Evolutionary conservation across 2,888 invertebrate genomes (phyloP), one percentile per base, ranked within the genome.

Genomic region (Heteromurus nitidus): DNA sequence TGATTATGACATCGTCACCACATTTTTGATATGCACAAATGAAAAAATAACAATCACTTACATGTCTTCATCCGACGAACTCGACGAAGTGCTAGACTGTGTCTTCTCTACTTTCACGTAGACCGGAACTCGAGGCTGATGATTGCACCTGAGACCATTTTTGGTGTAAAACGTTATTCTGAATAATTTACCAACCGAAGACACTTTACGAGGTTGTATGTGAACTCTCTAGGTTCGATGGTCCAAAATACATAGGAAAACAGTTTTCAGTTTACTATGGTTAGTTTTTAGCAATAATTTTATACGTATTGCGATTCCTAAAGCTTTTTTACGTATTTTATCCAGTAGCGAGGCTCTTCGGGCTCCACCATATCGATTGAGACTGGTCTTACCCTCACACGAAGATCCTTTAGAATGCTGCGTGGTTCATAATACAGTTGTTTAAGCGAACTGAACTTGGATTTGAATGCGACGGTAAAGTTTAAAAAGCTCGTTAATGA

Each of bases 261-360:
- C n/a, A n/a, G n/a, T n/a, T n/a, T n/a, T n/a, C n/a, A n/a, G n/a
- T n/a, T n/a, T 16, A 47, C 47, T 47, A n/a, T 3, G 11, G 11
- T 36, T 13, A 36, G 13, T 5, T 36, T 36, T 9, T 36, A 13
- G 36, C 5, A 36, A 36, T 36, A 36, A 36, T 36, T 9, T 36
- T 36, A 9, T 36, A 9, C 36, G 36, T n/a, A 47, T 47, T 47
- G 47, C 3, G 47, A n/a, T 13, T n/a, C 47, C 47, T 36, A 31
- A 64, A 53, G 18, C n/a, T 28, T 44, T 47, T 75, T 81, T 76
- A 85, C 86, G 44, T 86, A 86, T 82, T 82, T 83, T 30, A 85
- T 80, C 64, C 68, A 75, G 30, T 75, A 81, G 16, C 44, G 55
- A 7, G 67, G 55, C 13, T 82, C 44, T 26, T 64, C 64, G 1